Evolutionary conservation across 2,113 vertebrate species (phyloP).

Genomic region (Elephas maximus): DNA sequence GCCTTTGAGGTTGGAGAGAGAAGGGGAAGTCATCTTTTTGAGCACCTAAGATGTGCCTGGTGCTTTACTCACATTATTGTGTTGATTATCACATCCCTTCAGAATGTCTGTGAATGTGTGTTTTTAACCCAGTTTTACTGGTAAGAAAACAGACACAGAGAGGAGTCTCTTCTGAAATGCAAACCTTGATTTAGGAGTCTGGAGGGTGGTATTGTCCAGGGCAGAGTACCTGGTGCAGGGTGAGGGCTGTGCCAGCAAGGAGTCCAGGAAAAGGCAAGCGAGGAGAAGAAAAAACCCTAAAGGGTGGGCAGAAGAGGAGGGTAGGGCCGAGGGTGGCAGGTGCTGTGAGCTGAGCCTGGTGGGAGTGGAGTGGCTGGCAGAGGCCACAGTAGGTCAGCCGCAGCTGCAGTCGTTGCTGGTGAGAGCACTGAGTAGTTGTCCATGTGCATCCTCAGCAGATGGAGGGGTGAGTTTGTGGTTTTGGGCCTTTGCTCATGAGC

Average conservation of each 20-base stretch:
- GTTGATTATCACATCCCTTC: neutral
- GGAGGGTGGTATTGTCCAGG: neutral
- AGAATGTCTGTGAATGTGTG: neutral
- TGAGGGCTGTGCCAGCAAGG: neutral
- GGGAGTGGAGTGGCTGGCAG: neutral
- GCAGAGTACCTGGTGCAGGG: accelerated
- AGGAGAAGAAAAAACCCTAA: neutral
- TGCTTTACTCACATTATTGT: neutral
- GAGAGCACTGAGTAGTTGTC: neutral
- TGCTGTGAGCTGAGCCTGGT: neutral
- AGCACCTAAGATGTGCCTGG: neutral
- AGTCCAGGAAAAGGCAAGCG: too few relatives aligned
- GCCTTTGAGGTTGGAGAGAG: neutral
- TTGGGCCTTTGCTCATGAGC: neutral
- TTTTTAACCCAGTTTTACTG: neutral
- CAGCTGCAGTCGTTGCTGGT: neutral
- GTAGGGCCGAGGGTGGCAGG: neutral
- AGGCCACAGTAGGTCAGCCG: neutral
- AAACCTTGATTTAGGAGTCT: neutral
- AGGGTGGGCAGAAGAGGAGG: neutral
- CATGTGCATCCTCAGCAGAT: neutral
- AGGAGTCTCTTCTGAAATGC: neutral
- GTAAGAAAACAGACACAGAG: neutral
- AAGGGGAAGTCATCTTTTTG: neutral
- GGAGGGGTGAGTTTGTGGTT: neutral